Evolutionary conservation across 2,888 invertebrate genomes (phyloP).

Genomic region (Rhorus exstirpatorius): DNA sequence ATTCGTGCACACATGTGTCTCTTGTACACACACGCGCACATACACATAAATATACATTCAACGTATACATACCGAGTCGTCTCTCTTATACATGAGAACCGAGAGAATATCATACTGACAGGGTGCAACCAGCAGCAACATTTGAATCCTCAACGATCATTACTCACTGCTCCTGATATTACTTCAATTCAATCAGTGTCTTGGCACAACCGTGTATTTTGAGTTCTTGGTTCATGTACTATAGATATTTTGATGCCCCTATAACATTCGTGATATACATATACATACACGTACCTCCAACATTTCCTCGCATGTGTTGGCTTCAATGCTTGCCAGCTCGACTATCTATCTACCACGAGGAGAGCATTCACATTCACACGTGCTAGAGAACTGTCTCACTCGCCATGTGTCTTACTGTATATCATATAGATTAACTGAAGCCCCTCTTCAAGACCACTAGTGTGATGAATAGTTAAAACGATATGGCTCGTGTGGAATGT

Average conservation of each 20-base stretch:
- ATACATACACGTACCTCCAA: conserved; percentile 4
- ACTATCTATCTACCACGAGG: conserved; percentile 8
- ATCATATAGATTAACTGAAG: conserved; percentile 49
- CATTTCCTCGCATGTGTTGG: conserved; percentile 35
- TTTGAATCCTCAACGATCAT: conserved; percentile 85
- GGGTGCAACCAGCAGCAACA: conserved; percentile 78
- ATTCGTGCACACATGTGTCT: conserved; percentile 76
- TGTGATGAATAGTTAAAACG: conserved; percentile 81
- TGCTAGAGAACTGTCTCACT: conserved; percentile 36
- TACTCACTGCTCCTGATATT: conserved; percentile 86
- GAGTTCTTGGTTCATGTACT: conserved; percentile 40
- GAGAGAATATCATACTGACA: conserved; percentile 64
- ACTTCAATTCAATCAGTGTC: conserved; percentile 86
- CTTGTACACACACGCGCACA: conserved; percentile 75
- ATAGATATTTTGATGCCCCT: conserved; percentile 2
- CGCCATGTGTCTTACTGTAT: conserved; percentile 19
- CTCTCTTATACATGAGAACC: conserved; percentile 35
- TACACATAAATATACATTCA: conserved; percentile 31
- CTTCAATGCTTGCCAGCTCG: conserved; percentile 48
- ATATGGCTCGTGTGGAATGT: conserved; percentile 78
- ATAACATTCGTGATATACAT: conserved; percentile 1
- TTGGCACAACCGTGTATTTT: conserved; percentile 80
- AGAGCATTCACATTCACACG: conserved; percentile 54
- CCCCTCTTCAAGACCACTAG: conserved; percentile 49
- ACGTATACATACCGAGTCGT: background rate